phyloP scores from a whole-genome alignment of 2,797 vertebrate species.

The Scarus forsteni region DNA sequence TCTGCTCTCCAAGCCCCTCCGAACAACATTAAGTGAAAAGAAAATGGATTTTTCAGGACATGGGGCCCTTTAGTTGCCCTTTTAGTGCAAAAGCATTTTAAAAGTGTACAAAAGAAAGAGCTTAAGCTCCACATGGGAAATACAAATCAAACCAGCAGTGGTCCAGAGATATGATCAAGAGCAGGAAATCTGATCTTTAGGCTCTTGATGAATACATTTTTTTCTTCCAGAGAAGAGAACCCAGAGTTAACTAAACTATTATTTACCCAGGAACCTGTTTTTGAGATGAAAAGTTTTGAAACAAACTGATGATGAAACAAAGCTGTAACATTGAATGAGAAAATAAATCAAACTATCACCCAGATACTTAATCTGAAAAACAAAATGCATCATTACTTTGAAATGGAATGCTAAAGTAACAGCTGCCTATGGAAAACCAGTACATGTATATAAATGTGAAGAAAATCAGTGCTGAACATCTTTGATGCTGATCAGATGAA shows the following conservation, averaged over 20 bases:
- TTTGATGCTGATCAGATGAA: conserved; percentile 4
- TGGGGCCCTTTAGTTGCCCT: not conserved
- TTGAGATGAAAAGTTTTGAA: not conserved
- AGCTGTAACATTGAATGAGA: not conserved
- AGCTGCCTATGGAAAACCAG: not conserved
- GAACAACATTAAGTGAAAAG: too few species aligned
- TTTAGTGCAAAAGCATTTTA: conserved; percentile 50
- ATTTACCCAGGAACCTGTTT: not conserved
- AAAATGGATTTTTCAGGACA: too few species aligned
- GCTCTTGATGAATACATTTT: not conserved
- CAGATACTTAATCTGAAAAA: not conserved
- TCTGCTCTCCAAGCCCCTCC: too few species aligned
- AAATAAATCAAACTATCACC: not conserved
- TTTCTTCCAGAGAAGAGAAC: not conserved
- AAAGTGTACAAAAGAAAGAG: not conserved
- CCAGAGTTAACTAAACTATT: not conserved
- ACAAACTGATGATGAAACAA: conserved; percentile 6
- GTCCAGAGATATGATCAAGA: not conserved
- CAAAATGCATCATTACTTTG: conserved; percentile 1
- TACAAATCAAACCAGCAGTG: not conserved
- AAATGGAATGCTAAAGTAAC: conserved; percentile 4
- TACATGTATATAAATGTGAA: not conserved
- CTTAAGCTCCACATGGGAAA: conserved; percentile 1
- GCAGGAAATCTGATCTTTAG: conserved; percentile 1
- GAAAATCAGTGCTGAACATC: conserved; percentile 11